Evolutionary conservation across 2,888 invertebrate genomes (phyloP).

Genomic region (Synanthedon andrenaeformis): DNA sequence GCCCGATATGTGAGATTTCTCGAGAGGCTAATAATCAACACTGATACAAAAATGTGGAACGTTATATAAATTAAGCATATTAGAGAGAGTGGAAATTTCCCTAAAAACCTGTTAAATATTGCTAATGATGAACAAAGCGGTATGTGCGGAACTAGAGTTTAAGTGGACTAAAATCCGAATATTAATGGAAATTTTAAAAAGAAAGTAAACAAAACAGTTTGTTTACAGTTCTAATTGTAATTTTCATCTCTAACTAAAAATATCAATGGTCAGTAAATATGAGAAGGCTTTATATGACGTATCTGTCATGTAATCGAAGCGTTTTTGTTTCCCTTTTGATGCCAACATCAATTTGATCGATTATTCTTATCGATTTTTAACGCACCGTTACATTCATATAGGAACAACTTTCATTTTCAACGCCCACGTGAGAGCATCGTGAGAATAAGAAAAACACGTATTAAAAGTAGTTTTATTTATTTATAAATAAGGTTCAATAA

Average conservation of each 20-base stretch:
- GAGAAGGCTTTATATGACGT: neutral
- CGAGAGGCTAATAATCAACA: conserved; percentile 26
- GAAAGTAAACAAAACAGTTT: neutral
- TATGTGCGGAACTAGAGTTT: neutral
- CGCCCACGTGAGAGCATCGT: neutral
- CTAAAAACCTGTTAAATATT: conserved; percentile 11
- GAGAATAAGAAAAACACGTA: conserved; percentile 15
- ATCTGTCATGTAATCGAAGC: conserved; percentile 3
- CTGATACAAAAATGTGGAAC: conserved; percentile 39
- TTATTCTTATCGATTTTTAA: conserved; percentile 10
- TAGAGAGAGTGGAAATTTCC: conserved; percentile 28
- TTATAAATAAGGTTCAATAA: conserved; percentile 24
- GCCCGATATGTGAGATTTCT: conserved; percentile 24
- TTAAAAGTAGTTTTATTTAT: conserved; percentile 33
- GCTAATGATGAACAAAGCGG: conserved; percentile 5
- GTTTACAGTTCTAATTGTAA: neutral
- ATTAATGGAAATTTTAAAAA: neutral
- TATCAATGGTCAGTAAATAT: neutral
- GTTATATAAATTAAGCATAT: conserved; percentile 29
- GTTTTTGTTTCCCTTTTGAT: conserved; percentile 14
- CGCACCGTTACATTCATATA: conserved; percentile 5
- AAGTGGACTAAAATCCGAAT: neutral
- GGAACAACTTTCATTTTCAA: conserved; percentile 1
- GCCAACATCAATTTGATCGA: conserved; percentile 8
- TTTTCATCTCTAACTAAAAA: neutral